Evolutionary conservation across 2,888 invertebrate species (phyloP).

Genomic region (Abscondita cerata): DNA sequence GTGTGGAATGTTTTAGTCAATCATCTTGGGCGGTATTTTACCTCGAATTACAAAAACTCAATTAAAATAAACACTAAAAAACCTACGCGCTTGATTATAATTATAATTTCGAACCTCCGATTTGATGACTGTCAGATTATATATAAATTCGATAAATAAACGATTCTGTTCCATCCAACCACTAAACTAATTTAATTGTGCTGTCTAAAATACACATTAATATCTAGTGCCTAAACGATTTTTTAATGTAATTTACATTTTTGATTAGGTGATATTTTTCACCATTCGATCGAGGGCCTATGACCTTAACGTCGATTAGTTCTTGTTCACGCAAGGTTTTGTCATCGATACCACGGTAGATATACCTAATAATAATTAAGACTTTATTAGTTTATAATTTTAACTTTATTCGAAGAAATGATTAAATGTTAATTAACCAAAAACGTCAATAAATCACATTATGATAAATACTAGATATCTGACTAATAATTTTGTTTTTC

Average conservation of each 20-base stretch:
- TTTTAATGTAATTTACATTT: constrained; percentile 22
- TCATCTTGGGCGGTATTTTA: constrained; percentile 10
- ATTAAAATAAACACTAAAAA: constrained; percentile 12
- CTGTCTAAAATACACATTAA: constrained; percentile 1
- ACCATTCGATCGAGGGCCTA: not conserved
- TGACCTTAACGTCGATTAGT: not conserved
- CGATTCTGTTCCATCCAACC: constrained; percentile 13
- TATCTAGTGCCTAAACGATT: not conserved
- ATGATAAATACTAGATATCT: not conserved
- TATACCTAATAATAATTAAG: constrained; percentile 1
- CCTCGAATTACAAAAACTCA: not conserved
- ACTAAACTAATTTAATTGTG: constrained; percentile 14
- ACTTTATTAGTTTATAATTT: constrained; percentile 5
- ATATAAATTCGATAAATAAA: constrained; percentile 25
- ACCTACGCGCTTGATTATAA: constrained; percentile 22
- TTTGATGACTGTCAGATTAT: constrained; percentile 19
- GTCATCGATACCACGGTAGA: constrained; percentile 3
- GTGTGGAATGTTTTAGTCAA: not conserved
- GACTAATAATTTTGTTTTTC: too few species aligned
- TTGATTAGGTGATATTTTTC: constrained; percentile 19
- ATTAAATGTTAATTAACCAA: constrained; percentile 5
- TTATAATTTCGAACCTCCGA: constrained; percentile 12
- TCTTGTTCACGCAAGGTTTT: not conserved
- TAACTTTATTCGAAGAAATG: constrained; percentile 8
- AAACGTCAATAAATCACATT: not conserved